phyloP scores from a whole-genome alignment of 2,888 invertebrate genomes.

The Archips crataeganus region DNA sequence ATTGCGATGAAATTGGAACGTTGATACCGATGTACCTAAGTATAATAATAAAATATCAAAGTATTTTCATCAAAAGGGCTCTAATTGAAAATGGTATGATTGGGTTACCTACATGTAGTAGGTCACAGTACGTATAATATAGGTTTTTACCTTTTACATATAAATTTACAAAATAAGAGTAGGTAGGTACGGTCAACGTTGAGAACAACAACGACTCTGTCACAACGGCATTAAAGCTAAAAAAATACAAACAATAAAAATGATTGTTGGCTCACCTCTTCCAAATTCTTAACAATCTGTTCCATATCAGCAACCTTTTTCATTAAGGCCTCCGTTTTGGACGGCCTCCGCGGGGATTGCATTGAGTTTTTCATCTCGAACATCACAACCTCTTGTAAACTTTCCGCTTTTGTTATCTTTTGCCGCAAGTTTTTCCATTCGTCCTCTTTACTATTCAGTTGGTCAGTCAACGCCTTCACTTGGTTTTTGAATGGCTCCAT shows the following conservation, averaged over 20 bases:
- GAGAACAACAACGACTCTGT: neutral
- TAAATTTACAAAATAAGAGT: too few species aligned
- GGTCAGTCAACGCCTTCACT: slow-evolving; percentile 82
- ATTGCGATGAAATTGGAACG: too few species aligned
- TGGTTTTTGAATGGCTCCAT: slow-evolving; percentile 84
- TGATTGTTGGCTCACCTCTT: slow-evolving; percentile 61
- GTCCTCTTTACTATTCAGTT: slow-evolving; percentile 80
- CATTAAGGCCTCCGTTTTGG: slow-evolving; percentile 87
- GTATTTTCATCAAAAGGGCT: too few species aligned
- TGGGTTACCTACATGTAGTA: too few species aligned
- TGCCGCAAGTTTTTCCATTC: slow-evolving; percentile 84
- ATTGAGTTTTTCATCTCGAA: slow-evolving; percentile 82
- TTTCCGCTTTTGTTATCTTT: slow-evolving; percentile 84
- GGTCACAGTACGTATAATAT: too few species aligned
- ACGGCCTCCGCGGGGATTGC: slow-evolving; percentile 80
- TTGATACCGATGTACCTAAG: too few species aligned
- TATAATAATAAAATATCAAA: too few species aligned
- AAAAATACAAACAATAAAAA: neutral
- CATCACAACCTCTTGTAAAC: slow-evolving; percentile 82
- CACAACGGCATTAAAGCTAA: neutral
- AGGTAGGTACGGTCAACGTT: neutral
- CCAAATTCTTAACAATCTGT: slow-evolving; percentile 78
- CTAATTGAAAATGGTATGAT: too few species aligned
- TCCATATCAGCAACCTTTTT: slow-evolving; percentile 87
- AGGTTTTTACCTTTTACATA: too few species aligned